Percentiles rank a stretch among this genome's conserved stretches.
phyloP scores from a whole-genome alignment of 2,888 invertebrate genomes.

The Tridacna crocea region DNA sequence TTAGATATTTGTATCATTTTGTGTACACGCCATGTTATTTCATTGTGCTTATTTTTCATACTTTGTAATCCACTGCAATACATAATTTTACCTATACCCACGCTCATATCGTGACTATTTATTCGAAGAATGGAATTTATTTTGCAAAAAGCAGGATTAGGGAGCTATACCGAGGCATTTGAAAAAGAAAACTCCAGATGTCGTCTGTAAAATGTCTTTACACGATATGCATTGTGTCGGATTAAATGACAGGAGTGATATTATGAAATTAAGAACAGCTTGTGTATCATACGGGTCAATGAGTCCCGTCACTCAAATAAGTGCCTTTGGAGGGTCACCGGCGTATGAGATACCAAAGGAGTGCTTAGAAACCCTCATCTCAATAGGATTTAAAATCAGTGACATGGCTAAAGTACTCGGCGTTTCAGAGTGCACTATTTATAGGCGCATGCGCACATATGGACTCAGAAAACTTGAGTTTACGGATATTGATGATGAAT shows the following conservation, averaged over 20 bases:
- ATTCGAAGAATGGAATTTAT: neutral
- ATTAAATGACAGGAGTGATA: slow-evolving; percentile 1
- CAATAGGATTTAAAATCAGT: slow-evolving; percentile 22
- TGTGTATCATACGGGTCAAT: neutral
- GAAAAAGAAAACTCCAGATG: slow-evolving; percentile 17
- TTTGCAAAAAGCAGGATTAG: slow-evolving; percentile 2
- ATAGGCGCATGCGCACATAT: slow-evolving; percentile 24
- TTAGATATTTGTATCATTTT: no score
- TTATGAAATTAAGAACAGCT: neutral
- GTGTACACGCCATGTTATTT: no score
- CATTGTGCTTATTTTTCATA: no score
- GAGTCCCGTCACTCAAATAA: neutral
- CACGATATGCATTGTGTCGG: slow-evolving; percentile 8
- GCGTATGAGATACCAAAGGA: slow-evolving; percentile 12
- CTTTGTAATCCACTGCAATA: no score
- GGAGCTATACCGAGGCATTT: neutral
- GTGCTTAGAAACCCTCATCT: slow-evolving; percentile 15
- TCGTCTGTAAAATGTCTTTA: slow-evolving; percentile 11
- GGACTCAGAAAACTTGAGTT: slow-evolving; percentile 11
- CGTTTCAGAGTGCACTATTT: slow-evolving; percentile 34
- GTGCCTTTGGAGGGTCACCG: neutral
- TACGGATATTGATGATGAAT: slow-evolving; percentile 28
- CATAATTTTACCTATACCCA: no score
- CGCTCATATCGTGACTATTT: neutral
- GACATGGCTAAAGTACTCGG: slow-evolving; percentile 25